Base-by-base conservation (phyloP, 2,888 invertebrate species). In the Epinotia ramella region DNA sequence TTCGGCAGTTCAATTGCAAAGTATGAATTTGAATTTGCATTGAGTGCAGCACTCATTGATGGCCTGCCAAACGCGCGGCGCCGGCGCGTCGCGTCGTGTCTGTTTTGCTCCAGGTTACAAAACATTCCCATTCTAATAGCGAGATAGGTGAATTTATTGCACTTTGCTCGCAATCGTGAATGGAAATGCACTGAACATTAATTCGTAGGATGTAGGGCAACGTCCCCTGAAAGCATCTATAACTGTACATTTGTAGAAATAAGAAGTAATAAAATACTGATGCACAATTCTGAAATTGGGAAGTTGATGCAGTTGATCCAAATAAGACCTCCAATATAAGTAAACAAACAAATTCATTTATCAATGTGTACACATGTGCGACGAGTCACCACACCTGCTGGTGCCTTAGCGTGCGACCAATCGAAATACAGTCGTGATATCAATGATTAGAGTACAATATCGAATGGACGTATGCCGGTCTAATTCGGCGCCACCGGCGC, bases 371-470 rank as follows among this genome's bases (percentile, higher is more conserved):
- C 73, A 78, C 77, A 74, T 71, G 62, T 71, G 71, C 67, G 67
- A 60, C 62, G 49, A 56, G 72, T 57, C 72, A 74, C 68, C 73
- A 72, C 72, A 74, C 68, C 73, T 73, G 73, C 49, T 16, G 20
- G 69, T 46, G 46, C 67, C 53, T 20, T 70, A 77, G 68, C 71
- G 63, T 65, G 66, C 62, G 18, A 73, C 44, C 66, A 65, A 69
- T 73, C 66, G 59, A 73, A 64, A 64, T 65, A 63, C 62, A 77
- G 75, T 44, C 77, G 70, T 64, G 24, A 71, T 60, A 73, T 73
- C 69, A 57, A 16, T 67, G 49, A 80, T 83, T 84, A 88, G 82
- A 83, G 86, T 85, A 81, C 79, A 84, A 82, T 84, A 83, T 88
- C 80, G 81, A 53, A 44, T 77, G 81, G 80, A 79, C 80, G 78